Evolutionary conservation across 64 coral and sea anemone species (phyloP).

Genomic region (Catalaphyllia jardinei): DNA sequence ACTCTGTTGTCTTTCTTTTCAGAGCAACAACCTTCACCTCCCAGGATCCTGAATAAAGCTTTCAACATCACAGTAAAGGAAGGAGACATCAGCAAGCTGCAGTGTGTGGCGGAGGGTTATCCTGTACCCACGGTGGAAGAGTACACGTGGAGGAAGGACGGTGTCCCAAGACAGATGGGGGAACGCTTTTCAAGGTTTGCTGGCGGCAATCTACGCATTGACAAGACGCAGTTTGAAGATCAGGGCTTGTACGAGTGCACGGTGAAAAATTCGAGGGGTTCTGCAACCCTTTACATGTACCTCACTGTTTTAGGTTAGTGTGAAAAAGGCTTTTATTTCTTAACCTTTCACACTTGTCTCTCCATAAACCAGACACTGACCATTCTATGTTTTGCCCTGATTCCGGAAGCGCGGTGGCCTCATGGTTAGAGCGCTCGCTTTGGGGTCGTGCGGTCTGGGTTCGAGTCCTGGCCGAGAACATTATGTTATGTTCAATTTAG

Average conservation of each 20-base stretch:
- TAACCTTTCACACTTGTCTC: no score
- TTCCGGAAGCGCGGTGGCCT: no score
- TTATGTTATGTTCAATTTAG: no score
- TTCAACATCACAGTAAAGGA: constrained; percentile 52
- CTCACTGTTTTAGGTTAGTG: constrained; percentile 75
- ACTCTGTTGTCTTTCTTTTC: not conserved
- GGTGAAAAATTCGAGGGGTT: constrained; percentile 56
- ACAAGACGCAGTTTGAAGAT: constrained; percentile 40
- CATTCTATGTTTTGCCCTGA: no score
- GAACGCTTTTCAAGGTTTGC: constrained; percentile 68
- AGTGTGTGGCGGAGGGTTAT: constrained; percentile 76
- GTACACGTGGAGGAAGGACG: constrained; percentile 70
- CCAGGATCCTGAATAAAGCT: constrained; percentile 57
- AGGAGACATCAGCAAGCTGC: constrained; percentile 58
- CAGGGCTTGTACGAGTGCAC: constrained; percentile 68
- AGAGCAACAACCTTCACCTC: constrained; percentile 17
- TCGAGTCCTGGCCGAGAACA: no score
- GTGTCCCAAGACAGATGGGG: constrained; percentile 48
- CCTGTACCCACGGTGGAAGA: constrained; percentile 57
- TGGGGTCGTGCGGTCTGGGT: no score
- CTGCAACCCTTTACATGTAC: constrained; percentile 18
- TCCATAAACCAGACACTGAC: no score
- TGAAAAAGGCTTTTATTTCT: not conserved
- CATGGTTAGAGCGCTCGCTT: no score
- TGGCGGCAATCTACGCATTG: constrained; percentile 79